Evolutionary conservation across 1,140 invertebrate species (phyloP).

Genomic region (Apis mellifera): DNA sequence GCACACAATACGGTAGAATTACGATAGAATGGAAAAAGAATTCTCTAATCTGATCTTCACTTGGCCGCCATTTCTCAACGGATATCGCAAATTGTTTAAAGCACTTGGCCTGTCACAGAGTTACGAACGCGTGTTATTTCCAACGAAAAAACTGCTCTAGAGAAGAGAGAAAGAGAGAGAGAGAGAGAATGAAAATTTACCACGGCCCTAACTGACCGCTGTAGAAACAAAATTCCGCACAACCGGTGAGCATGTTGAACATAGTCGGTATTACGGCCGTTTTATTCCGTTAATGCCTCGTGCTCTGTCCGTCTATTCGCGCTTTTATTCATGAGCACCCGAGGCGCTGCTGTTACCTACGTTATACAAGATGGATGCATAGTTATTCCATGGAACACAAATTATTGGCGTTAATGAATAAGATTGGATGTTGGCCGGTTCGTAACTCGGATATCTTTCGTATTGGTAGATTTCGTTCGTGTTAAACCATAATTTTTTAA

Average conservation of each 20-base stretch:
- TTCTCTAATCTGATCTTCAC: background rate
- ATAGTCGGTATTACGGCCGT: conserved; percentile 62
- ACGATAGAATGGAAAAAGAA: background rate
- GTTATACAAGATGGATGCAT: conserved; percentile 7
- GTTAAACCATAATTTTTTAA: too few species aligned
- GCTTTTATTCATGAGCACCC: conserved; percentile 65
- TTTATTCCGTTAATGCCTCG: conserved; percentile 63
- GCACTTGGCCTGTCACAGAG: conserved; percentile 19
- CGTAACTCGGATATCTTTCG: background rate
- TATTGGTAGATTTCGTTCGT: background rate
- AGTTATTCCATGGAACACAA: conserved; percentile 35
- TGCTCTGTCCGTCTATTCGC: conserved; percentile 58
- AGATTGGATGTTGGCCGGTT: conserved; percentile 6
- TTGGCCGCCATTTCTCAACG: background rate
- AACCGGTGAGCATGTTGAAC: conserved; percentile 64
- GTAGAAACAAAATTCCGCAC: conserved; percentile 61
- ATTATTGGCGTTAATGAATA: conserved; percentile 49
- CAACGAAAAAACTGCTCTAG: conserved; percentile 5
- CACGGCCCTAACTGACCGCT: conserved; percentile 35
- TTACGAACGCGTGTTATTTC: conserved; percentile 44
- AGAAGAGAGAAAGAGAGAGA: background rate
- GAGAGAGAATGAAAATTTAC: conserved; percentile 58
- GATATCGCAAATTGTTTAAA: conserved; percentile 42
- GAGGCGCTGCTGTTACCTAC: conserved; percentile 19
- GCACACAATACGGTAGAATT: background rate